Evolutionary conservation across 2,797 vertebrate species (phyloP).

Genomic region (Thamnophis elegans): DNA sequence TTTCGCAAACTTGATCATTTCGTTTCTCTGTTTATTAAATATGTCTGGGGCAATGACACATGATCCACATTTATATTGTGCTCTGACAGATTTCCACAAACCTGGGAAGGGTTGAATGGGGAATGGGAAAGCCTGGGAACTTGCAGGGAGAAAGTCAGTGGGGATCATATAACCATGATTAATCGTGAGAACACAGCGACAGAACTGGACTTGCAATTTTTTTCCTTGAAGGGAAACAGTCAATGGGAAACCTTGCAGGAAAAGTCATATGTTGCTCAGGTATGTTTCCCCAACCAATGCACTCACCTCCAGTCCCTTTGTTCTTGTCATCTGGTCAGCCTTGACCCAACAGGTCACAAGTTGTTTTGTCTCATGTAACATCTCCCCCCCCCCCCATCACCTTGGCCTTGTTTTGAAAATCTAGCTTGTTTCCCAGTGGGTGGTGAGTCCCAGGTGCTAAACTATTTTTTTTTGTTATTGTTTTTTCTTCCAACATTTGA

Average conservation of each 20-base stretch:
- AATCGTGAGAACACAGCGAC: not conserved
- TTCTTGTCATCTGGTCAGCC: not conserved
- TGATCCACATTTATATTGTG: not conserved
- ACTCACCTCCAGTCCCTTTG: not conserved
- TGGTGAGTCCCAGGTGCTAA: not conserved
- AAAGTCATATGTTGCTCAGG: not conserved
- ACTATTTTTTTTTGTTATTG: not conserved
- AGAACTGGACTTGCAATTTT: not conserved
- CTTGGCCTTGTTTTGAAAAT: not conserved
- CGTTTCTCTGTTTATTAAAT: not conserved
- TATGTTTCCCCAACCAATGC: not conserved
- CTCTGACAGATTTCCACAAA: not conserved
- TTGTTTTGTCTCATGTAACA: not conserved
- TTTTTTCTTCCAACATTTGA: not conserved
- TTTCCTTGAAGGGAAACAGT: not conserved
- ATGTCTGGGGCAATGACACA: not conserved
- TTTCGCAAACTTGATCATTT: too few relatives aligned
- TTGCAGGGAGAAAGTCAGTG: not conserved
- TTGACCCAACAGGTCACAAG: not conserved
- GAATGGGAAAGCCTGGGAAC: not conserved
- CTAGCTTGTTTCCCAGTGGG: not conserved
- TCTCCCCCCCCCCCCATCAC: not conserved
- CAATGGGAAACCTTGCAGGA: not conserved
- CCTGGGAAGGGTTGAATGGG: not conserved
- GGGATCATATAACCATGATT: not conserved